Evolutionary conservation across 2,797 vertebrate genomes (phyloP).

Genomic region (Notoglanidium macrostoma): DNA sequence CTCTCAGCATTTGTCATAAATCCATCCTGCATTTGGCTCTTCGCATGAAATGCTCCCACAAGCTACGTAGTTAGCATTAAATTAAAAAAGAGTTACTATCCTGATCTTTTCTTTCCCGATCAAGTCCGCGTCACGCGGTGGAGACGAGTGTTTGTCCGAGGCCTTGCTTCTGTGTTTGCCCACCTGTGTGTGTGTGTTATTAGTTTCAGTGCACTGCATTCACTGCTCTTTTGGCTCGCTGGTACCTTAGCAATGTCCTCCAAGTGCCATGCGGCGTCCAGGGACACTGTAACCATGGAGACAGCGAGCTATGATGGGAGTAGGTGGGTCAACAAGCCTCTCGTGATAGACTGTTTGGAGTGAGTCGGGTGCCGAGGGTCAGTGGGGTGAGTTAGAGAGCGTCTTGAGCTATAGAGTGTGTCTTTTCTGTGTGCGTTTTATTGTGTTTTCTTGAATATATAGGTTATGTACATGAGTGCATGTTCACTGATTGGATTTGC

Average conservation of each 20-base stretch:
- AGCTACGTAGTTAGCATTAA: constrained; percentile 9
- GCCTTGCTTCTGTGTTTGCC: constrained; percentile 61
- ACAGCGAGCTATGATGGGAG: constrained; percentile 53
- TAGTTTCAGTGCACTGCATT: constrained; percentile 51
- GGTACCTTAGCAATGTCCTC: constrained; percentile 45
- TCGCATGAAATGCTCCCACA: background rate
- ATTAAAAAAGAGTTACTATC: background rate
- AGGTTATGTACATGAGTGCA: background rate
- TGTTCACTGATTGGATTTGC: background rate
- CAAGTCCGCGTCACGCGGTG: constrained; percentile 23
- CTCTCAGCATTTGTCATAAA: constrained; percentile 20
- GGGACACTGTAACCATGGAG: constrained; percentile 60
- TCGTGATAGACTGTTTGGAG: constrained; percentile 61
- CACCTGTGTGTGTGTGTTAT: constrained; percentile 62
- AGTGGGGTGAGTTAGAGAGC: constrained; percentile 18
- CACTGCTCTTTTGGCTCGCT: constrained; percentile 49
- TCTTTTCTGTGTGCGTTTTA: constrained; percentile 30
- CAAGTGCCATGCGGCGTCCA: constrained; percentile 55
- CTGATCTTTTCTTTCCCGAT: background rate
- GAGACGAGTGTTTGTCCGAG: constrained; percentile 46
- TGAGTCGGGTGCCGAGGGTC: constrained; percentile 25
- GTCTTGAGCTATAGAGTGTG: constrained; percentile 17
- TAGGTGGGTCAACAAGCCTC: constrained; percentile 68
- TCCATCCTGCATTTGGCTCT: constrained; percentile 20
- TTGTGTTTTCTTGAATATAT: constrained; percentile 50